Evolutionary conservation across 2,888 invertebrate genomes (phyloP).

Genomic region (Heterodera filipjevi): DNA sequence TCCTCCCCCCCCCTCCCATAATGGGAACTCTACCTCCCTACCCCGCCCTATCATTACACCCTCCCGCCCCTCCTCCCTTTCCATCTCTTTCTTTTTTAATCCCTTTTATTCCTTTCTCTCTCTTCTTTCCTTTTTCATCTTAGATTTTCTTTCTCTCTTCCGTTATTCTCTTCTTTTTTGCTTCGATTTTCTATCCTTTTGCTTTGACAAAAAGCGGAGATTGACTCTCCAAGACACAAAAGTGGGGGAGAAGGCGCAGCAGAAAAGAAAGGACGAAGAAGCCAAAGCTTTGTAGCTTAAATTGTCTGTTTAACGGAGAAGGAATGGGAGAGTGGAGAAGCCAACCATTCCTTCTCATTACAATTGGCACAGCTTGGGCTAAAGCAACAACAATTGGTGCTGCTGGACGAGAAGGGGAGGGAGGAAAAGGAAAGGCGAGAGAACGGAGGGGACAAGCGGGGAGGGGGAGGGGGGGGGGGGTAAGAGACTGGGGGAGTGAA

Average conservation of each 20-base stretch:
- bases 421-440: neutral
- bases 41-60: neutral
- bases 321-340: neutral
- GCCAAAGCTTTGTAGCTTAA: neutral
- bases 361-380: neutral
- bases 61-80: no score
- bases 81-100: neutral
- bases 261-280: neutral
- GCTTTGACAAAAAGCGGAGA: neutral
- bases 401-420: no score
- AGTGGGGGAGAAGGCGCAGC: neutral
- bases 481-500: neutral
- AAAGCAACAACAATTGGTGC: neutral
- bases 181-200: neutral
- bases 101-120: neutral
- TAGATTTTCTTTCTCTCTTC: neutral
- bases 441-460: neutral
- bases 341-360: neutral
- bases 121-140: constrained; percentile 43
- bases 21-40: neutral
- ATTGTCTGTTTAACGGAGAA: neutral
- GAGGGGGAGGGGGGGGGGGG: neutral
- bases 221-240: constrained; percentile 8
- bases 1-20: neutral
- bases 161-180: no score